Base-by-base conservation (phyloP, 2,888 invertebrate genomes). In the Harpalus rufipes region DNA sequence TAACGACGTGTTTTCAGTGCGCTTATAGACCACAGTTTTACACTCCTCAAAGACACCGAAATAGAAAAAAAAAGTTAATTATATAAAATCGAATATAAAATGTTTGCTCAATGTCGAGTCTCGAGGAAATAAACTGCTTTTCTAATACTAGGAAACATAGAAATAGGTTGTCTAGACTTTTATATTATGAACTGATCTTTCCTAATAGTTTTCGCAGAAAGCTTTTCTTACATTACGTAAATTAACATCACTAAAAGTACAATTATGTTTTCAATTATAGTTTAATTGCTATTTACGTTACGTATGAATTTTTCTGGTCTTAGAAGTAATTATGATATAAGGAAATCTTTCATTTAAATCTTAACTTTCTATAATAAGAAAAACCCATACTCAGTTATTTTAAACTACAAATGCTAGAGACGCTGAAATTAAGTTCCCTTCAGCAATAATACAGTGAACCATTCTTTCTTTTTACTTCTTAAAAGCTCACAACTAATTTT, bases 91-190 rank as follows among this genome's bases (percentile, higher is more conserved):
- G 32, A 32, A 32, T 32, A 32, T 5, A 3, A 5, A 32, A 32
- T 32, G 5, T 6, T 32, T 32, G 3, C 32, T 32, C 32, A 32
- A 0, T 32, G 5, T 32, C 32, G 32, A 32, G 44, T 32, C 0
- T 32, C 32, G 32, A 32, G 44, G 44, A 51, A 12, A 12, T 12
- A 51, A 51, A 1, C 6, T 51, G 32, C 10, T 51, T 51, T 51
- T 51, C 44, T 51, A 51, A 51, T 51, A 10, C 44, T 51, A 51
- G 44, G 44, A 51, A 51, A 51, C 12, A 7, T 44, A 51, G 44
- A 51, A 51, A 51, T 51, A 51, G 44, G 44, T 51, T 51, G 44
- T 51, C 44, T 51, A 51, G 44, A 51, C 44, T 51, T 44, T 10
- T 51, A 12, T 51, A 51, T 12, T 51, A 51, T 51, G 12, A 51